Percentiles rank a stretch among this genome's conserved stretches.
Conservation (phyloP, 2,113 vertebrate genomes). For the Atractosteus spatula region DNA sequence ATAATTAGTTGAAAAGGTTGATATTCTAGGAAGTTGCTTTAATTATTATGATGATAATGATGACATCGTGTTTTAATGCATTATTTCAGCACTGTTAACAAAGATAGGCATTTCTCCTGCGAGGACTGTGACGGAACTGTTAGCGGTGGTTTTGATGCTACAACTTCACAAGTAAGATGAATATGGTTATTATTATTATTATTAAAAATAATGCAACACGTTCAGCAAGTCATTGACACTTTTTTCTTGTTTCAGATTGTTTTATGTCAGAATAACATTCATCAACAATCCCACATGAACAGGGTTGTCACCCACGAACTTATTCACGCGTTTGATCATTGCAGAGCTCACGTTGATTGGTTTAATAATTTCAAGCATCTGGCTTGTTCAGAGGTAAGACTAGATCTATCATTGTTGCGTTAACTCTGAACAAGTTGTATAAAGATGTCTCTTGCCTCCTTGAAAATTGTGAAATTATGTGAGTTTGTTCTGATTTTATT, state of each 20-base stretch:
- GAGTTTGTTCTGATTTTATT: not conserved
- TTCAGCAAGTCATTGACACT: too few species aligned
- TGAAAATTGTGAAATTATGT: not conserved
- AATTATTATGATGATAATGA: too few species aligned
- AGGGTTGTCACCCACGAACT: conserved; percentile 91
- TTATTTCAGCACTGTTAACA: conserved; percentile 73
- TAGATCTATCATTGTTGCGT: not conserved
- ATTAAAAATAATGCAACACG: too few species aligned
- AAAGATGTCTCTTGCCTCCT: not conserved
- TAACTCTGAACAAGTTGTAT: not conserved
- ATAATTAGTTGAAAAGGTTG: not conserved
- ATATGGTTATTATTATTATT: too few species aligned
- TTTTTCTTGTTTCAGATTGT: conserved; percentile 75
- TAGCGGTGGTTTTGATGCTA: conserved; percentile 88
- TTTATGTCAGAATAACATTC: conserved; percentile 95
- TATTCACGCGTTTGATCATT: conserved; percentile 94
- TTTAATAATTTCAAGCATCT: conserved; percentile 85
- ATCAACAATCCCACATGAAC: conserved; percentile 86
- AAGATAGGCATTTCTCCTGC: conserved; percentile 89
- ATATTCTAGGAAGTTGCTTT: not conserved
- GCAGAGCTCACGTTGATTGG: conserved; percentile 91
- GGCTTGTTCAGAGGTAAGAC: conserved; percentile 92
- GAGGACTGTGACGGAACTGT: conserved; percentile 90
- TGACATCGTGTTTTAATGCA: not conserved
- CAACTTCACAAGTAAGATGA: conserved; percentile 79